Base-by-base conservation (phyloP, 2,113 vertebrate species). In the Bambusicola thoracicus region DNA sequence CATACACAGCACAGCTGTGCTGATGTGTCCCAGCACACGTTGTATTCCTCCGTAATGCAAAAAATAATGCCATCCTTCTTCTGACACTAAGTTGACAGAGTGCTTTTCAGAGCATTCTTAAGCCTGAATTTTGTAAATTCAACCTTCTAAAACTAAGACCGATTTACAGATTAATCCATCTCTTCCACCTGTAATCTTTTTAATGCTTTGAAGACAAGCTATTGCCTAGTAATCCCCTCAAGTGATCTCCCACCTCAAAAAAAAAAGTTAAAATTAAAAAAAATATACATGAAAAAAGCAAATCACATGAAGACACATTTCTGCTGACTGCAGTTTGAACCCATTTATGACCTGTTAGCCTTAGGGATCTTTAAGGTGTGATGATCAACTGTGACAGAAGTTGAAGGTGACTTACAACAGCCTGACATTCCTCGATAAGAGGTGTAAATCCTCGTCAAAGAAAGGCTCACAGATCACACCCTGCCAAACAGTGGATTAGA, bases 1-100 rank as follows among this genome's bases (percentile, higher is more conserved):
- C 13, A 6, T 1, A 25, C 0, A 3, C 48, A 41, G 8, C 1
- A 1, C 18, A 66, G 68, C 6, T 44, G 32, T 0, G 0, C 29
- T 34, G 46, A 32, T 1, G 15, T 1, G 3, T 8, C 30, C 11
- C 13, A 55, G n/a, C 8, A 49, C 8, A 63, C 12, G n/a, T n/a
- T n/a, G 10, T 41, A 56, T 12, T 80, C 36, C 34, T 12, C 4
- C 2, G 0, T 40, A 58, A 48, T 7, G n/a, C 6, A 32, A 68
- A 49, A 75, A 4, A 11, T 27, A 62, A 48, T 85, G 76, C 16
- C 69, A 59, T 11, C 51, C 30, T 13, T 56, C 30, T 65, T 77
- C 27, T 58, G 16, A 53, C 18, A 56, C 48, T n/a, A 13, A 56
- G 29, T 34, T 0, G 1, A 59, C 3, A 48, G 1, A 53, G 4